Evolutionary conservation across 2,888 invertebrate species (phyloP).

Genomic region (Ophraella communa): DNA sequence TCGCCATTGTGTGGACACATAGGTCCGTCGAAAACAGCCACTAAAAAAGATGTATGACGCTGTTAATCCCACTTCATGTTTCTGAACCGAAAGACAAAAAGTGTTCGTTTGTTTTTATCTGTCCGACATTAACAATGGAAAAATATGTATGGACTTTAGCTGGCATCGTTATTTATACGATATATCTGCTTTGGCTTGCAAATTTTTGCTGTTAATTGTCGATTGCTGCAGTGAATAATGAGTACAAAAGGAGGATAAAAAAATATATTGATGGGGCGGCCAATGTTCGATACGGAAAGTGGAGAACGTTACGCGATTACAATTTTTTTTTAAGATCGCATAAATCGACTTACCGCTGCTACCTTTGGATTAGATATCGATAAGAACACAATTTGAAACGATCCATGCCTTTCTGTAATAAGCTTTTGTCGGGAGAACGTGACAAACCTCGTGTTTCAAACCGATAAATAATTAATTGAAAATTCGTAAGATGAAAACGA

Average conservation of each 20-base stretch:
- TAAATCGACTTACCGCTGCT: background rate
- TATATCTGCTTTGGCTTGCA: constrained; percentile 40
- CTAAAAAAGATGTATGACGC: constrained; percentile 46
- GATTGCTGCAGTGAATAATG: constrained; percentile 29
- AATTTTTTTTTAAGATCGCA: background rate
- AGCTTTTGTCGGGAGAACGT: no score
- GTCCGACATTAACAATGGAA: constrained; percentile 39
- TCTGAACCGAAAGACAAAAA: constrained; percentile 44
- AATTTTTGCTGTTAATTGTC: constrained; percentile 38
- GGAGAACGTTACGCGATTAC: background rate
- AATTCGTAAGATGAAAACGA: no score
- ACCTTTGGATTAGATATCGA: background rate
- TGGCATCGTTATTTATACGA: constrained; percentile 38
- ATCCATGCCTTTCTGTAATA: no score
- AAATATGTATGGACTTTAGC: constrained; percentile 40
- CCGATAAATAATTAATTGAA: no score
- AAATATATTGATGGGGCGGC: constrained; percentile 10
- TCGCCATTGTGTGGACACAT: constrained; percentile 34
- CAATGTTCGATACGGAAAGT: background rate
- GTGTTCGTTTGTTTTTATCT: constrained; percentile 42
- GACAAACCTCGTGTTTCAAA: no score
- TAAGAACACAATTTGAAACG: background rate
- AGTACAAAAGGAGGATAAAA: constrained; percentile 19
- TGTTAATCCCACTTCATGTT: constrained; percentile 44
- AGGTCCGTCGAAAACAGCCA: constrained; percentile 38